Conservation (phyloP, 1,140 invertebrate genomes). For the Hylaeus anthracinus region DNA sequence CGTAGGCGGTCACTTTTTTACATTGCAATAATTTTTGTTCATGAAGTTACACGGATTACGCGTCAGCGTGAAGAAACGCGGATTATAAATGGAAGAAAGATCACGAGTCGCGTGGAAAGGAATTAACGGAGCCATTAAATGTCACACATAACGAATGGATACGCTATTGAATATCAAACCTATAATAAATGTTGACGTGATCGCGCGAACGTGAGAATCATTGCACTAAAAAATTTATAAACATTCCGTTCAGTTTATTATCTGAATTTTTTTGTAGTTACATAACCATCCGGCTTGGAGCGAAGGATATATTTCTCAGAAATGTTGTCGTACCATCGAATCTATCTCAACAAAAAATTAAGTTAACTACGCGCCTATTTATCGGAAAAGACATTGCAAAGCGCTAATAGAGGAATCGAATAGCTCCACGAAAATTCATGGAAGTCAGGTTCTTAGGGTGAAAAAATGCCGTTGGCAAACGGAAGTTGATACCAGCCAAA, state of each 20-base stretch:
- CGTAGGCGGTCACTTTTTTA: not conserved
- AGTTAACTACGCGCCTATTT: not conserved
- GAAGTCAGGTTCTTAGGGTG: not conserved
- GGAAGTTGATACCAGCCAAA: conserved; percentile 27
- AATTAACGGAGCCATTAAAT: too few relatives aligned
- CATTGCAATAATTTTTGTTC: not conserved
- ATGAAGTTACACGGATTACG: not conserved
- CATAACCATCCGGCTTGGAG: not conserved
- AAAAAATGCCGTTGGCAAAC: conserved; percentile 1
- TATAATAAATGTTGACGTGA: not conserved
- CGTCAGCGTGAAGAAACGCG: too few relatives aligned
- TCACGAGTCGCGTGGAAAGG: too few relatives aligned
- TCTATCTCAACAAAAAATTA: not conserved
- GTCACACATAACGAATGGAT: too few relatives aligned
- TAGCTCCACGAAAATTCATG: not conserved
- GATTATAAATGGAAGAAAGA: too few relatives aligned
- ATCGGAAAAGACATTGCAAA: not conserved
- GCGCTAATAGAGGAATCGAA: not conserved
- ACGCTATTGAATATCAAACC: too few relatives aligned
- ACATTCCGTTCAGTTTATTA: not conserved
- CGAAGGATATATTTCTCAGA: not conserved
- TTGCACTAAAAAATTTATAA: not conserved
- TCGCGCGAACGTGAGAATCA: not conserved
- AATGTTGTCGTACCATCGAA: not conserved
- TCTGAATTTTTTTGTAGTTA: not conserved